A percentile compares a stretch with the other conserved stretches of the same genome.
phyloP scores from a whole-genome alignment of 2,113 vertebrate species.

The Amazona vittata region DNA sequence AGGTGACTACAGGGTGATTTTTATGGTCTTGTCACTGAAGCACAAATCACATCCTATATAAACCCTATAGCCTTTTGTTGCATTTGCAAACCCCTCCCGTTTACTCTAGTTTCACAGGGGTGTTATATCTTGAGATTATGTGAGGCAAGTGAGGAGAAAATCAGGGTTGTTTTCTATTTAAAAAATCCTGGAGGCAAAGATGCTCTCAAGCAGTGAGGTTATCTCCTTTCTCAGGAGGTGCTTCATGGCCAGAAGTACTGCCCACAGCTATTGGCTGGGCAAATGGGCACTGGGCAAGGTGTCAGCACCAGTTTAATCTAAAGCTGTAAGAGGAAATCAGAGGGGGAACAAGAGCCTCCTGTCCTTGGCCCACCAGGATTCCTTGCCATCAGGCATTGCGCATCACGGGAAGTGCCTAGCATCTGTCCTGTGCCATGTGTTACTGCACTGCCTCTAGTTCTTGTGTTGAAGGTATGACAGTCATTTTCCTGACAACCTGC shows the following conservation, averaged over 20 bases:
- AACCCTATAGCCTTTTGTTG: background rate
- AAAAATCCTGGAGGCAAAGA: background rate
- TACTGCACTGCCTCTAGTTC: background rate
- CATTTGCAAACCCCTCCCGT: background rate
- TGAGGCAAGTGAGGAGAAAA: background rate
- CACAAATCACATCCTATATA: background rate
- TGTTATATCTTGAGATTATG: background rate
- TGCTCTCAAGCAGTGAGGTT: background rate
- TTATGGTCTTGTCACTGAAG: background rate
- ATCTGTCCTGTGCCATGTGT: slow-evolving; percentile 50
- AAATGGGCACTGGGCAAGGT: background rate
- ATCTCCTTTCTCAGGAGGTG: background rate
- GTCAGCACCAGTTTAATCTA: slow-evolving; percentile 19
- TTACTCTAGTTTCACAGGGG: background rate
- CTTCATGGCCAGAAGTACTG: background rate
- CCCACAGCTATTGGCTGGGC: background rate
- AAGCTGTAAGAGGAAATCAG: background rate
- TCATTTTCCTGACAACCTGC: background rate
- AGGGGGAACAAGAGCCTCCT: background rate
- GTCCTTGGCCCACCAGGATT: slow-evolving; percentile 37
- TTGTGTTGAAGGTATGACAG: background rate
- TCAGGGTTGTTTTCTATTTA: background rate
- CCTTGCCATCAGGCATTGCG: background rate
- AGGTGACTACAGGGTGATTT: background rate
- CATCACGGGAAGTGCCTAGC: background rate